phyloP scores from a whole-genome alignment of 2,797 vertebrate genomes.

The Limosa lapponica region DNA sequence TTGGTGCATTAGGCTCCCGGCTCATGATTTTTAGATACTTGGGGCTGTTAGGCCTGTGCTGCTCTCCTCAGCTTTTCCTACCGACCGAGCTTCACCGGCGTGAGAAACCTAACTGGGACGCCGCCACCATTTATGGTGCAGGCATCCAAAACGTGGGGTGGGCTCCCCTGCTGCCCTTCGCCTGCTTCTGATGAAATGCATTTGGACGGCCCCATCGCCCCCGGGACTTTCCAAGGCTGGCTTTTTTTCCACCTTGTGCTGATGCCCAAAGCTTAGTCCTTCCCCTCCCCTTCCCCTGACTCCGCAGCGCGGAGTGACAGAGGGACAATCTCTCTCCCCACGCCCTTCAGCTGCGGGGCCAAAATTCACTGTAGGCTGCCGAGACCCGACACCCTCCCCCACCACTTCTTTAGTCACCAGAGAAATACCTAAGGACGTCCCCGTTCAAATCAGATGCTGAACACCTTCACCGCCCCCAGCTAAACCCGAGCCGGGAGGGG shows the following conservation, averaged over 20 bases:
- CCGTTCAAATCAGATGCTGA: accelerated
- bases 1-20: not conserved
- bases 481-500: not conserved
- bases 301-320: too few relatives aligned
- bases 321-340: not conserved
- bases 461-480: not conserved
- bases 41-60: accelerated
- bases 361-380: not conserved
- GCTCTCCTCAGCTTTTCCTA: not conserved
- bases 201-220: accelerated
- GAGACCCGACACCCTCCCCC: too few relatives aligned
- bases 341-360: not conserved
- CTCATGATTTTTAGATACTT: not conserved
- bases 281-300: not conserved
- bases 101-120: not conserved
- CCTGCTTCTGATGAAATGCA: accelerated
- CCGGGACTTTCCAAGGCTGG: not conserved
- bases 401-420: accelerated
- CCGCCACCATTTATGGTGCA: accelerated
- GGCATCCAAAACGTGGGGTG: accelerated
- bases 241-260: not conserved
- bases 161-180: not conserved
- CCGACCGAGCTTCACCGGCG: not conserved
- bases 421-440: not conserved
- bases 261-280: not conserved